These are phyloP conservation scores for Melanocharis versteri DNA, from an alignment of 2,113 vertebrate genomes.

Conservation along the genomic window DNA sequence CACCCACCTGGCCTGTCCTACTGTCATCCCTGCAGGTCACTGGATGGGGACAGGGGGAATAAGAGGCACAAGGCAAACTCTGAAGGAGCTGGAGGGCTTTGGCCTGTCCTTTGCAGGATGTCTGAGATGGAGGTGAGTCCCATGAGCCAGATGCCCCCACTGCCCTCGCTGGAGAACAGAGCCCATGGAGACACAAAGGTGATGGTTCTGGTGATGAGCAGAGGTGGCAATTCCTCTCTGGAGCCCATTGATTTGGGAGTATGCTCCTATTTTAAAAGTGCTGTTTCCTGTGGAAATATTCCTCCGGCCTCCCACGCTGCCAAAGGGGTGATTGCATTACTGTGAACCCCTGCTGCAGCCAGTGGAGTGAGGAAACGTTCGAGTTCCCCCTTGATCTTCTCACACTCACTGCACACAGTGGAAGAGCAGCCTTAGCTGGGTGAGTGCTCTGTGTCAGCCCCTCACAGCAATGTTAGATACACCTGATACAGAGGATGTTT, in stretches of 20 bases:
- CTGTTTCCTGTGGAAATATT: background rate
- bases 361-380: background rate
- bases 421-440: background rate
- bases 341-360: background rate
- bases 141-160: background rate
- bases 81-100: background rate
- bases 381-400: background rate
- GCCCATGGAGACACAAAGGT: fast-evolving
- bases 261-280: background rate
- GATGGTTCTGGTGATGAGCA: background rate
- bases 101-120: background rate
- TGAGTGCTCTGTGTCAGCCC: background rate
- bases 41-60: background rate
- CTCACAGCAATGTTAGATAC: background rate
- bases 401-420: background rate
- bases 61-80: background rate
- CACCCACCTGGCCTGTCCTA: background rate
- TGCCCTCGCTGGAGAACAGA: background rate
- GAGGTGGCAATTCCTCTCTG: background rate
- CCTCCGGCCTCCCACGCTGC: background rate
- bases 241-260: background rate
- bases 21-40: too few species aligned
- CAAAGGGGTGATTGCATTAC: background rate
- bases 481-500: background rate
- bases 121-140: background rate